phyloP scores from a whole-genome alignment of 2,888 invertebrate species.

The Andrena hattorfiana region DNA sequence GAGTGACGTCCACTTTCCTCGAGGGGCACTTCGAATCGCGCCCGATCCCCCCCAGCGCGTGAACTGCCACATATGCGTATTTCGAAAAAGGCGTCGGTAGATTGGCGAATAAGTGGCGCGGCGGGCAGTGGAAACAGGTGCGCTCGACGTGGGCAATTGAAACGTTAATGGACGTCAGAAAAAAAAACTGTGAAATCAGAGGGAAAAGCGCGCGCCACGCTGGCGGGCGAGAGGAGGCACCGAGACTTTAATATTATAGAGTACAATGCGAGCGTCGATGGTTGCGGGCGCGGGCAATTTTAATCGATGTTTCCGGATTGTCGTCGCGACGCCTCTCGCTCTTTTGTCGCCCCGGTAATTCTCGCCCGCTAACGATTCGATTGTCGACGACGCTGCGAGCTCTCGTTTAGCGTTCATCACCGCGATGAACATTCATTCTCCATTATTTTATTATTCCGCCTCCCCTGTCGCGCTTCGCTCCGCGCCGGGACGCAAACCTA shows the following conservation, averaged over 20 bases:
- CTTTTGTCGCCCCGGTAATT: conserved; percentile 37
- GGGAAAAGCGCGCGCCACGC: not conserved
- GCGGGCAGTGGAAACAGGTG: conserved; percentile 49
- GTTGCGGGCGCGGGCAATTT: conserved; percentile 31
- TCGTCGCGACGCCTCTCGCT: conserved; percentile 23
- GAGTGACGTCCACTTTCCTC: not conserved
- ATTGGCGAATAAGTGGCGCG: not conserved
- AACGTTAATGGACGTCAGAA: conserved; percentile 71
- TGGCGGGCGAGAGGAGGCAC: not conserved
- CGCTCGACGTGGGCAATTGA: conserved; percentile 70
- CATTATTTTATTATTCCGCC: conserved; percentile 4
- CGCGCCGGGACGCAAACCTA: no score
- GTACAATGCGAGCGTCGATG: conserved; percentile 11
- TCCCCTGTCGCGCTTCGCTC: not conserved
- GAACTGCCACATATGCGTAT: no score
- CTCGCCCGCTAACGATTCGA: conserved; percentile 31
- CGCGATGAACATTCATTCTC: not conserved
- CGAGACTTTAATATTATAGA: conserved; percentile 44
- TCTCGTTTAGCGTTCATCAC: conserved; percentile 1
- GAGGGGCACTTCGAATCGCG: not conserved
- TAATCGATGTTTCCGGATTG: conserved; percentile 52
- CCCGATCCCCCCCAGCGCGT: not conserved
- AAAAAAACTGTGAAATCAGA: conserved; percentile 49
- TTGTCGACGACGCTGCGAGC: conserved; percentile 9
- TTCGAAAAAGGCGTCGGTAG: not conserved